A percentile compares a stretch with the other conserved stretches of the same genome.
phyloP scores from a whole-genome alignment of 2,888 invertebrate genomes.

The Andrena fulva region DNA sequence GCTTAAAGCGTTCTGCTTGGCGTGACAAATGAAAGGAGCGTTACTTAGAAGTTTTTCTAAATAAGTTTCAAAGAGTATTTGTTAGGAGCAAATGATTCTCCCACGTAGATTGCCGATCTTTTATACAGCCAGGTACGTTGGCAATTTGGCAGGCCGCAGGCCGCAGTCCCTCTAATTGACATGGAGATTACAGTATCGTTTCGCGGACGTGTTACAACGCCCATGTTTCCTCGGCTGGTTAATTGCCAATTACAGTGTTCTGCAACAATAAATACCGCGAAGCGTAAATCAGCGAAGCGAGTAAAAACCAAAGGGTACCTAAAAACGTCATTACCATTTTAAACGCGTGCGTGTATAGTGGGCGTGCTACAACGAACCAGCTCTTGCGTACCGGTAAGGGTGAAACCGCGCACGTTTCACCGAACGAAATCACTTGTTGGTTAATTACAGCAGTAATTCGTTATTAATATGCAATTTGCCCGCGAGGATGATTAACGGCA shows the following conservation, averaged over 20 bases:
- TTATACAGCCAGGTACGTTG: background rate
- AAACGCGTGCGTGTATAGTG: background rate
- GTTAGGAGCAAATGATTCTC: background rate
- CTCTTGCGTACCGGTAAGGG: background rate
- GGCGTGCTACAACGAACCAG: background rate
- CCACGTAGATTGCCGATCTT: too few relatives aligned
- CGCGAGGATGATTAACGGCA: too few relatives aligned
- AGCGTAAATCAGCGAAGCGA: background rate
- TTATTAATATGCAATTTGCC: too few relatives aligned
- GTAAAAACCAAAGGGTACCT: background rate
- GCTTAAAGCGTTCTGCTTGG: too few relatives aligned
- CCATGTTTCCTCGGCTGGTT: conserved; percentile 30
- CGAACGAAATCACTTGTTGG: too few relatives aligned
- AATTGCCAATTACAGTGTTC: conserved; percentile 41
- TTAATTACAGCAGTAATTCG: too few relatives aligned
- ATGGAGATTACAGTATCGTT: conserved; percentile 15
- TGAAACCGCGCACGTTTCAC: too few relatives aligned
- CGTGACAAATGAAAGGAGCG: too few relatives aligned
- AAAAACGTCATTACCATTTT: conserved; percentile 12
- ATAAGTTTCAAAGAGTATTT: background rate
- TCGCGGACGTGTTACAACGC: background rate
- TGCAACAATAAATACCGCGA: conserved; percentile 7
- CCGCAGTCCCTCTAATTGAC: conserved; percentile 30
- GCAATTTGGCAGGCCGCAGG: conserved; percentile 31
- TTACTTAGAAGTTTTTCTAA: too few relatives aligned